phyloP scores from a whole-genome alignment of 2,113 vertebrate species.

The Etheostoma cragini region DNA sequence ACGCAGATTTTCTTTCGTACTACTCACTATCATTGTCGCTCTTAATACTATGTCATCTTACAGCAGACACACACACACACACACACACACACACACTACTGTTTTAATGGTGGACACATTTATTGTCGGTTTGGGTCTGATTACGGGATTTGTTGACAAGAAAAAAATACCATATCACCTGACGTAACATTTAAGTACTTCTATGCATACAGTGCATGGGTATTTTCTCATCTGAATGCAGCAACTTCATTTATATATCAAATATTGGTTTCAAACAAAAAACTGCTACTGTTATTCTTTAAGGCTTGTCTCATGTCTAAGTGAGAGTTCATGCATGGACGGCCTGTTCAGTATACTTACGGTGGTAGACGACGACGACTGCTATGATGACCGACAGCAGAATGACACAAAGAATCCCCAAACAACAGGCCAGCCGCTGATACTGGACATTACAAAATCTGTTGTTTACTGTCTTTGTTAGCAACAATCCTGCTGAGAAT shows the following conservation, averaged over 20 bases:
- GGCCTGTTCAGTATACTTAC: slow-evolving; percentile 42
- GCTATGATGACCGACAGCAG: slow-evolving; percentile 19
- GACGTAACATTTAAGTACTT: not conserved
- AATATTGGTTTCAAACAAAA: not conserved
- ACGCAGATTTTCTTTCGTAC: no score
- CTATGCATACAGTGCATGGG: not conserved
- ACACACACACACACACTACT: not conserved
- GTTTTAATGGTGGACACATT: not conserved
- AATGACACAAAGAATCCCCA: slow-evolving; percentile 31
- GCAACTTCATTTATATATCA: no score
- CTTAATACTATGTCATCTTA: no score
- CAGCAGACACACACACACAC: not conserved
- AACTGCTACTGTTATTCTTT: not conserved
- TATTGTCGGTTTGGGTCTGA: not conserved
- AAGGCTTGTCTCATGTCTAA: not conserved
- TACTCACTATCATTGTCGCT: no score
- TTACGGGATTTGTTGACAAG: not conserved
- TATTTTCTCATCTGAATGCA: not conserved
- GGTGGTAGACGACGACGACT: not conserved
- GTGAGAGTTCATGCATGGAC: not conserved
- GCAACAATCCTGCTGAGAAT: not conserved
- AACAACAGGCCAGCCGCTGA: not conserved
- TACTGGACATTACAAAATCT: fast-evolving
- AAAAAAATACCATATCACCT: not conserved
- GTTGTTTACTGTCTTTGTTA: not conserved